A percentile compares a stretch with the other conserved stretches of the same genome.
These are phyloP conservation scores for Drosophila sproati DNA, from an alignment of 1,140 invertebrate species.

Conservation along the genomic window DNA sequence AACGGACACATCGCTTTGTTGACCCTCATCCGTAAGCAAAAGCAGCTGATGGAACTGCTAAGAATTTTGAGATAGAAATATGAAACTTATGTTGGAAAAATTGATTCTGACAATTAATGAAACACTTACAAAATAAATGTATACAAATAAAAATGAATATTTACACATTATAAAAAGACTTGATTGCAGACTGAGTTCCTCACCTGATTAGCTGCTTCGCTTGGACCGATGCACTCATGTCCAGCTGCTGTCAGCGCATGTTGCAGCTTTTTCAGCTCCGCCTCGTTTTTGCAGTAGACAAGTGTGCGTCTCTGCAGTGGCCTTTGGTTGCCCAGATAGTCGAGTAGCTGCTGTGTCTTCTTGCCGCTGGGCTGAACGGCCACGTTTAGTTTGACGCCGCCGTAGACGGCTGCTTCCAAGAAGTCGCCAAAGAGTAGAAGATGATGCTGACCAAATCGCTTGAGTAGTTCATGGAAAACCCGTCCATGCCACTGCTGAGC, in stretches of 20 bases:
- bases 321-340: slow-evolving; percentile 11
- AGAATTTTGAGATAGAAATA: neutral
- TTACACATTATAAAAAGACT: neutral
- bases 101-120: too few relatives aligned
- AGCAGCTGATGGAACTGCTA: slow-evolving; percentile 42
- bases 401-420: slow-evolving; percentile 61
- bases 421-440: slow-evolving; percentile 55
- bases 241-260: slow-evolving; percentile 1
- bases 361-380: neutral
- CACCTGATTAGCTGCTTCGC: slow-evolving; percentile 9
- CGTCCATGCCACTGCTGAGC: slow-evolving; percentile 55
- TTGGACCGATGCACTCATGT: slow-evolving; percentile 27
- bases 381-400: slow-evolving; percentile 31
- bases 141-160: neutral
- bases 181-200: neutral
- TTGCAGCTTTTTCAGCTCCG: slow-evolving; percentile 8
- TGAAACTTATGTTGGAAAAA: too few relatives aligned
- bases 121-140: neutral
- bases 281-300: slow-evolving; percentile 42
- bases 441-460: slow-evolving; percentile 4
- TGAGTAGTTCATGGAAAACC: slow-evolving; percentile 23
- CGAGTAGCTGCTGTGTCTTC: slow-evolving; percentile 23
- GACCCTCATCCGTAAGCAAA: slow-evolving; percentile 29
- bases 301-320: slow-evolving; percentile 20
- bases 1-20: neutral